phyloP scores from a whole-genome alignment of 2,797 vertebrate genomes.

The Rhinichthys osculus region DNA sequence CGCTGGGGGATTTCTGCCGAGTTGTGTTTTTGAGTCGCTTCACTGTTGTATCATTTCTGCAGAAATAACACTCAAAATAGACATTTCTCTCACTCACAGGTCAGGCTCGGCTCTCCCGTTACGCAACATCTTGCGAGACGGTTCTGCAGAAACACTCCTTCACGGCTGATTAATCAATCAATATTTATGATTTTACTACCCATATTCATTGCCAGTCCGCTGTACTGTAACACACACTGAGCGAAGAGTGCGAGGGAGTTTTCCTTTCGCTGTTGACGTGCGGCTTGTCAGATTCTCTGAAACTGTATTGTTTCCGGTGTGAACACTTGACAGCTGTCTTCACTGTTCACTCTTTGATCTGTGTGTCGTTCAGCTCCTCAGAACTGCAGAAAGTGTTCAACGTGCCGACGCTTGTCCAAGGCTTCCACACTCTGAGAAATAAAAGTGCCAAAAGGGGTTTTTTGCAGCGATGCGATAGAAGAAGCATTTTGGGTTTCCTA shows the following conservation, averaged over 20 bases:
- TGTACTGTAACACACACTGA: neutral
- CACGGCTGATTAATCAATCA: neutral
- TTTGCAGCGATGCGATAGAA: too few relatives aligned
- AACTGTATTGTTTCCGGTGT: neutral
- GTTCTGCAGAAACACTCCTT: neutral
- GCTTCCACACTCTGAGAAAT: too few relatives aligned
- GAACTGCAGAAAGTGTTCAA: neutral
- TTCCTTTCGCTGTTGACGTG: neutral
- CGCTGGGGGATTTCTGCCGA: conserved; percentile 40
- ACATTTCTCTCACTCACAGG: conserved; percentile 17
- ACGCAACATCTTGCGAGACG: neutral
- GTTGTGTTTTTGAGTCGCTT: neutral
- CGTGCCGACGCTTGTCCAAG: neutral
- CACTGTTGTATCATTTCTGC: conserved; percentile 10
- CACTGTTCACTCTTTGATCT: neutral
- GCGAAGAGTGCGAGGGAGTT: neutral
- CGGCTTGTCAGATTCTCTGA: neutral
- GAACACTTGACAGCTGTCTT: conserved; percentile 13
- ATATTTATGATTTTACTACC: neutral
- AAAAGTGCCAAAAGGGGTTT: too few relatives aligned
- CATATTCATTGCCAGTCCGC: neutral
- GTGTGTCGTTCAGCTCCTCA: neutral
- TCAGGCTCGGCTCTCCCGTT: neutral
- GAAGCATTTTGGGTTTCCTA: too few relatives aligned
- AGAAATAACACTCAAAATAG: conserved; percentile 20